Evolutionary conservation across 1,140 invertebrate genomes (phyloP).

Genomic region (Micrasema minimum): DNA sequence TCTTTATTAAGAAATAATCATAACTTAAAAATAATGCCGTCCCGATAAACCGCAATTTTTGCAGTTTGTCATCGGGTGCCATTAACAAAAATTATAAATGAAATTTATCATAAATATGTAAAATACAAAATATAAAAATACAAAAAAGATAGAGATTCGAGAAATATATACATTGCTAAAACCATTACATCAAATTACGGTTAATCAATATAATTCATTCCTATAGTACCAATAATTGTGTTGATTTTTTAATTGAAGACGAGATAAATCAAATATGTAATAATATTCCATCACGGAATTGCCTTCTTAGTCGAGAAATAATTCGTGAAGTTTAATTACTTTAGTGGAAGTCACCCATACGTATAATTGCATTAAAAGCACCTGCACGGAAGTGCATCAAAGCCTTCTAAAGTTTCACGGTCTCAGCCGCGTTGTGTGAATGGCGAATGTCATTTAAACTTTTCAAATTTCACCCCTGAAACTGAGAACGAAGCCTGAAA

Average conservation of each 20-base stretch:
- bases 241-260: too few relatives aligned
- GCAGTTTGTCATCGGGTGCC: too few relatives aligned
- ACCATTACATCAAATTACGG: background rate
- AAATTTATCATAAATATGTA: too few relatives aligned
- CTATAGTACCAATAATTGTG: too few relatives aligned
- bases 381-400: conserved; percentile 23
- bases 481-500: background rate
- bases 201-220: background rate
- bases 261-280: background rate
- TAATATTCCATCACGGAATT: background rate
- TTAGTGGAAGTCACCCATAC: conserved; percentile 10
- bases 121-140: too few relatives aligned
- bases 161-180: too few relatives aligned
- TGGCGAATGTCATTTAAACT: conserved; percentile 27
- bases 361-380: conserved; percentile 29
- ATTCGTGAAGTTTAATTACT: conserved; percentile 33
- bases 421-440: background rate
- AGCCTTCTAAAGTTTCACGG: conserved; percentile 10
- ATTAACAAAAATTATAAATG: too few relatives aligned
- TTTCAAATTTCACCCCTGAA: conserved; percentile 22
- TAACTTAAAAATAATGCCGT: too few relatives aligned
- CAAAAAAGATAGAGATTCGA: too few relatives aligned
- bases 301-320: conserved; percentile 4
- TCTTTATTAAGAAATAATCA: too few relatives aligned
- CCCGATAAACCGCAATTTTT: too few relatives aligned